Base-by-base conservation (phyloP, 2,888 invertebrate genomes). In the Plebejus anna region DNA sequence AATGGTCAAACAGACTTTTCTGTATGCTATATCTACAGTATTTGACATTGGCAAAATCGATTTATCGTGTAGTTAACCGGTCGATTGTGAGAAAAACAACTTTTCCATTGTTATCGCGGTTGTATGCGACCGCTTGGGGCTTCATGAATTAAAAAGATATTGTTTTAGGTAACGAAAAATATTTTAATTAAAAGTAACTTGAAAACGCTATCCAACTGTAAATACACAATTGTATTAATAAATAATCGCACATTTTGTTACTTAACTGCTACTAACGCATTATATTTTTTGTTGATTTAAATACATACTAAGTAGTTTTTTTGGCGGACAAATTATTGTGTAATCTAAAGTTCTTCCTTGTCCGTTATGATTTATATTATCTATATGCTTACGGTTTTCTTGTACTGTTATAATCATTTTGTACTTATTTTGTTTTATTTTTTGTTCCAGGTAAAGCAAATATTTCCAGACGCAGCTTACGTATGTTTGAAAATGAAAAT, bases 371-470 rank as follows among this genome's bases (percentile, higher is more conserved):
- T 71, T n/a, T 70, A 70, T 28, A 36, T 70, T 70, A 70, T 13
- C 3, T n/a, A 16, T 16, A n/a, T 11, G 13, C 1, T 66, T 32
- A 66, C 22, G 0, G 59, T 59, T 59, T 59, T 59, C 13, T 55
- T 32, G 9, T 32, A 66, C 66, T 36, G 61, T 61, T 61, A 61
- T 61, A 66, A 66, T 32, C 4, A 66, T 13, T 36, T 11, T 66
- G 4, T 66, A 32, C 22, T 66, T 66, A 66, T 66, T 66, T 22
- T 70, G 16, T 16, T 9, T 71, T 32, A 55, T 13, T 73, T 73
- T 55, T 73, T 73, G 73, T 73, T 73, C 16, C 73, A 73, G 73
- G 73, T 73, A 73, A 55, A 22, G 28, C 4, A 73, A 32, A 73
- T 32, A 47, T 7, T 4, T 72, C n/a, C 47, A 47, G 28, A 72